Evolutionary conservation across 2,797 vertebrate species (phyloP).

Genomic region (Diplodus puntazzo): DNA sequence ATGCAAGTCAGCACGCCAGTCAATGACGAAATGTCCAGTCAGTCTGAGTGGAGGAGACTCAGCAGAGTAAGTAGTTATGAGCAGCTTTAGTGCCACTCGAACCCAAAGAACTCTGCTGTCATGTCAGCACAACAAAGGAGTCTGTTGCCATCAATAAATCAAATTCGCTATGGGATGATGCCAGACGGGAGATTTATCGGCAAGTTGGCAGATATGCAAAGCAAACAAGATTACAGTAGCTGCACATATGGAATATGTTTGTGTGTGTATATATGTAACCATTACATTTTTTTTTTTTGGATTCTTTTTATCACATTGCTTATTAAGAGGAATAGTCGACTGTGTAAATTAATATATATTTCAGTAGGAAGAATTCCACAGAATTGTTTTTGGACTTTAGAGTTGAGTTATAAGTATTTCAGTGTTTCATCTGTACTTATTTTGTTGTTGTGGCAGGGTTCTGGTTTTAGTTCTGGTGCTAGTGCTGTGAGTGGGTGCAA

Average conservation of each 20-base stretch:
- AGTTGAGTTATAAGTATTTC: no score
- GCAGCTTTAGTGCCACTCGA: slow-evolving; percentile 34
- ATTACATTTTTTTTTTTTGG: no score
- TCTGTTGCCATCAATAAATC: slow-evolving; percentile 6
- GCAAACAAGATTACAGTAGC: neutral
- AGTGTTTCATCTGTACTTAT: no score
- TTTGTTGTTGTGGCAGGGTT: no score
- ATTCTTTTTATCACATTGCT: no score
- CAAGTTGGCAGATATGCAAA: neutral
- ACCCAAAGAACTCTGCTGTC: slow-evolving; percentile 11
- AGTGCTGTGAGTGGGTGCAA: no score
- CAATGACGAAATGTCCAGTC: slow-evolving; percentile 61
- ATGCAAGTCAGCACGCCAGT: slow-evolving; percentile 58
- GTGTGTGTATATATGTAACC: no score
- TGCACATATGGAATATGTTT: neutral
- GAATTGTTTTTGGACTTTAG: no score
- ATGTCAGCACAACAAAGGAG: slow-evolving; percentile 12
- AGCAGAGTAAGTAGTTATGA: slow-evolving; percentile 12
- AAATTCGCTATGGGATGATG: neutral
- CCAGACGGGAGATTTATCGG: neutral
- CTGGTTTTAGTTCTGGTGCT: no score
- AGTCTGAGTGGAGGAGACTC: slow-evolving; percentile 47
- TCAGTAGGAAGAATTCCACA: no score
- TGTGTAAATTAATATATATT: no score
- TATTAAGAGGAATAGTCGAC: no score